A percentile compares a stretch with the other conserved stretches of the same genome.
Evolutionary conservation across 2,888 invertebrate genomes (phyloP).

Genomic region (Augiades crinisus): DNA sequence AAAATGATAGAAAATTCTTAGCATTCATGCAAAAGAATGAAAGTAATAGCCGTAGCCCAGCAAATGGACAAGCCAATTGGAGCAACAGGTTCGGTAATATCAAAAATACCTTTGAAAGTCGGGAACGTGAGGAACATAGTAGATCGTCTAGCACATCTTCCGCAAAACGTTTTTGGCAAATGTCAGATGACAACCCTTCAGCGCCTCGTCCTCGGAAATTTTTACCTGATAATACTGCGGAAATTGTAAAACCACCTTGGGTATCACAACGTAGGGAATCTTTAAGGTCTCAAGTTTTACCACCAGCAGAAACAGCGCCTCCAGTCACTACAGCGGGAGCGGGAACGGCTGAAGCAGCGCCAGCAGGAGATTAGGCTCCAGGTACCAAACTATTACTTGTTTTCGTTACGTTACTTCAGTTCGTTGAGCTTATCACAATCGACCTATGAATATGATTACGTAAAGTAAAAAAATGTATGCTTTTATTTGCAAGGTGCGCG

Average conservation of each 20-base stretch:
- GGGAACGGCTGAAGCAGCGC: slow-evolving; percentile 92
- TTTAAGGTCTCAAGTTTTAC: slow-evolving; percentile 38
- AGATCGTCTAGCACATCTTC: slow-evolving; percentile 73
- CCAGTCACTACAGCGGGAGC: slow-evolving; percentile 92
- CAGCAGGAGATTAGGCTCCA: slow-evolving; percentile 95
- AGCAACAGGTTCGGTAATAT: slow-evolving; percentile 91
- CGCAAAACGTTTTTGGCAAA: slow-evolving; percentile 83
- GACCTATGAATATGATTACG: too few species aligned
- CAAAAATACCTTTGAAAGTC: slow-evolving; percentile 89
- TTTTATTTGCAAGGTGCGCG: too few species aligned
- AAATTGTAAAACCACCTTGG: slow-evolving; percentile 70
- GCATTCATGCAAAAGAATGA: slow-evolving; percentile 90
- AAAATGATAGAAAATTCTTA: slow-evolving; percentile 91
- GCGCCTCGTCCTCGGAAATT: slow-evolving; percentile 46
- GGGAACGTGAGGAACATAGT: slow-evolving; percentile 54
- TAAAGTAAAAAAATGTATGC: too few species aligned
- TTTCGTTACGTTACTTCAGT: too few species aligned
- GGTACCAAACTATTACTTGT: slow-evolving; percentile 62
- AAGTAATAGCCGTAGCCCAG: slow-evolving; percentile 44
- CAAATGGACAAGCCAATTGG: slow-evolving; percentile 83
- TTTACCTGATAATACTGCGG: slow-evolving; percentile 47
- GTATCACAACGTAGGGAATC: slow-evolving; percentile 58
- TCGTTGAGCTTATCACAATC: too few species aligned
- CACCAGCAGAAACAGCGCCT: slow-evolving; percentile 83
- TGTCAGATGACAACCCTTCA: slow-evolving; percentile 78